phyloP scores from a whole-genome alignment of 2,888 invertebrate genomes.

The Pyrrhia umbra region DNA sequence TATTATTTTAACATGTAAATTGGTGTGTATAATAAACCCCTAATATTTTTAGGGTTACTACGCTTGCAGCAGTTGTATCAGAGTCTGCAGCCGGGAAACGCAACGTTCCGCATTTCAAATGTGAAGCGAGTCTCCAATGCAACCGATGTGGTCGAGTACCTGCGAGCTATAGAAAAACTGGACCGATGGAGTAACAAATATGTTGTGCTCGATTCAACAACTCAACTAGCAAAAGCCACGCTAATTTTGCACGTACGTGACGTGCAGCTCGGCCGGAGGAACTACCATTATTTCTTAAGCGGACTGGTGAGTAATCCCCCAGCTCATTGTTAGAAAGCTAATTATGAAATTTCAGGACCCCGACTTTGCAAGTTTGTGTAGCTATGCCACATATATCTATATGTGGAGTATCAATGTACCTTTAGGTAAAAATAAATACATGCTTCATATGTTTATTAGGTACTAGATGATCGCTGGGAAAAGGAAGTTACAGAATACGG shows the following conservation, averaged over 20 bases:
- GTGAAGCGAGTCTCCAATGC: conserved; percentile 96
- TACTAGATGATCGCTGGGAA: conserved; percentile 98
- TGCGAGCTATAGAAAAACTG: conserved; percentile 94
- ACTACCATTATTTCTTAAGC: conserved; percentile 97
- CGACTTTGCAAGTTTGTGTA: conserved; percentile 30
- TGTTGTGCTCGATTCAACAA: conserved; percentile 96
- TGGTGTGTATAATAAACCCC: conserved; percentile 52
- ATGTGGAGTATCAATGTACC: conserved; percentile 34
- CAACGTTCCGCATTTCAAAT: conserved; percentile 95
- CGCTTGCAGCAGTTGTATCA: conserved; percentile 98
- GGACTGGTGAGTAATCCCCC: conserved; percentile 93
- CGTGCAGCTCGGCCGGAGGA: conserved; percentile 95
- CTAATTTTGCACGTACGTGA: conserved; percentile 96
- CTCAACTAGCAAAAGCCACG: conserved; percentile 96
- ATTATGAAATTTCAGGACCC: conserved; percentile 43
- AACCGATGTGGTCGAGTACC: conserved; percentile 95
- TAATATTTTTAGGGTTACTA: conserved; percentile 92
- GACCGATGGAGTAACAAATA: conserved; percentile 96
- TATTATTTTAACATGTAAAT: no score
- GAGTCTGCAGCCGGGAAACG: conserved; percentile 94
- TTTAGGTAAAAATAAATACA: not conserved
- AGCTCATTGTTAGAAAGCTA: conserved; percentile 48
- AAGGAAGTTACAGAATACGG: conserved; percentile 97
- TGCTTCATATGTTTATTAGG: conserved; percentile 87
- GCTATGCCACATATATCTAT: no score